Percentiles rank a stretch among this genome's conserved stretches.
Conservation (phyloP, 2,888 invertebrate species). For the Drosophila subsilvestris region DNA sequence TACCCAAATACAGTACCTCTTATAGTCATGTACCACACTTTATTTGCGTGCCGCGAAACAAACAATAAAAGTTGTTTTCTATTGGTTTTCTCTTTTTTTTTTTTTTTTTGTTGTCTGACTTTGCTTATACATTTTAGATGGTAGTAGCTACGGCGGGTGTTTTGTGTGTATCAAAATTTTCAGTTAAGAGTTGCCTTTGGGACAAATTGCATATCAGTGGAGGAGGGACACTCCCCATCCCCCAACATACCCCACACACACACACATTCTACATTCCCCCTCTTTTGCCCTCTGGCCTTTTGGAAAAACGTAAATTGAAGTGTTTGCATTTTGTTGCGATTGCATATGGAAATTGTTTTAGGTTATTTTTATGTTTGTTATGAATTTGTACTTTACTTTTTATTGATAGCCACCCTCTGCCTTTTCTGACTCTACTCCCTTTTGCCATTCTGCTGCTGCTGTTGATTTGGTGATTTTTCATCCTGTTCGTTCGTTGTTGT, state of each 20-base stretch:
- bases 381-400: conserved; percentile 69
- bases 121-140: conserved; percentile 41
- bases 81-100: neutral
- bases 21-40: neutral
- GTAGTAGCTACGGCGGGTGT: conserved; percentile 1
- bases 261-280: conserved; percentile 15
- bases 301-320: conserved; percentile 59
- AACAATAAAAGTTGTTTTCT: conserved; percentile 47
- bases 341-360: conserved; percentile 43
- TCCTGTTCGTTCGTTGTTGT: conserved; percentile 31
- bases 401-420: conserved; percentile 56
- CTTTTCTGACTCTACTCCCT: neutral
- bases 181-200: conserved; percentile 24
- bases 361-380: conserved; percentile 49
- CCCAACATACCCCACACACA: too few species aligned
- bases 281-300: conserved; percentile 16
- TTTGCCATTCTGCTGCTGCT: conserved; percentile 34
- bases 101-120: conserved; percentile 9
- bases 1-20: neutral
- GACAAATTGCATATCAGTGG: conserved; percentile 44
- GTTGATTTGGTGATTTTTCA: conserved; percentile 67
- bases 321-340: conserved; percentile 59
- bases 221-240: neutral
- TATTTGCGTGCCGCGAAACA: conserved; percentile 41
- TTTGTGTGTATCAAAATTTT: conserved; percentile 23